A percentile compares a stretch with the other conserved stretches of the same genome.
Evolutionary conservation across 2,113 vertebrate genomes (phyloP).

Genomic region (Plectropomus leopardus): DNA sequence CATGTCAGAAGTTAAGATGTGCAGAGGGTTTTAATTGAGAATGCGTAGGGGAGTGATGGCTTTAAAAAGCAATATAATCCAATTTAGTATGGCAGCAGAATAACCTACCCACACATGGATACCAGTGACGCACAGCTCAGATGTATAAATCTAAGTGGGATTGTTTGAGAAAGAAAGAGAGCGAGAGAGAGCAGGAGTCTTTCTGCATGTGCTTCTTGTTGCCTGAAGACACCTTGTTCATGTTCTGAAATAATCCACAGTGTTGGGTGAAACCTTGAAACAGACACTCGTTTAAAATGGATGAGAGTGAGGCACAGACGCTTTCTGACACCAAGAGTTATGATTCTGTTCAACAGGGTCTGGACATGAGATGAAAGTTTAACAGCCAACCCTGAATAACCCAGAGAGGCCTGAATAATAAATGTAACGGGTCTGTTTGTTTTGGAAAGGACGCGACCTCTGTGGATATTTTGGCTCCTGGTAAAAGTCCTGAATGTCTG

Average conservation of each 20-base stretch:
- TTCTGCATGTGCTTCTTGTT: conserved; percentile 6
- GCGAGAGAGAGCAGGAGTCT: conserved; percentile 5
- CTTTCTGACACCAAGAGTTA: neutral
- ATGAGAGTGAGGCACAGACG: neutral
- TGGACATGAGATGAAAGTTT: neutral
- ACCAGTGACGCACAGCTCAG: conserved; percentile 45
- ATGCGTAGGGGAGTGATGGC: neutral
- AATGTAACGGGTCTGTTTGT: no score
- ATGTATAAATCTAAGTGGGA: conserved; percentile 33
- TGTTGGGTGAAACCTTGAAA: conserved; percentile 23
- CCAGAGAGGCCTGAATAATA: neutral
- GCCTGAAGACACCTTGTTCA: conserved; percentile 4
- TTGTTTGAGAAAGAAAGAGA: conserved; percentile 17
- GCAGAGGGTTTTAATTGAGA: conserved; percentile 33
- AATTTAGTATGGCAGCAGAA: conserved; percentile 54
- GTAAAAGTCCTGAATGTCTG: no score
- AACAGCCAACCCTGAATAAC: neutral
- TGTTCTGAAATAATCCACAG: conserved; percentile 26
- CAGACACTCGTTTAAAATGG: conserved; percentile 12
- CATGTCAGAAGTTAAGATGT: conserved; percentile 32
- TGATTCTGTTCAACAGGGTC: neutral
- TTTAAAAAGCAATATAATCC: conserved; percentile 58
- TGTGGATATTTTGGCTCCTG: no score
- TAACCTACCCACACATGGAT: conserved; percentile 58
- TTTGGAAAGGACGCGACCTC: no score